Evolutionary conservation across 2,888 invertebrate species (phyloP).

Genomic region (Drosophila imparisetae): DNA sequence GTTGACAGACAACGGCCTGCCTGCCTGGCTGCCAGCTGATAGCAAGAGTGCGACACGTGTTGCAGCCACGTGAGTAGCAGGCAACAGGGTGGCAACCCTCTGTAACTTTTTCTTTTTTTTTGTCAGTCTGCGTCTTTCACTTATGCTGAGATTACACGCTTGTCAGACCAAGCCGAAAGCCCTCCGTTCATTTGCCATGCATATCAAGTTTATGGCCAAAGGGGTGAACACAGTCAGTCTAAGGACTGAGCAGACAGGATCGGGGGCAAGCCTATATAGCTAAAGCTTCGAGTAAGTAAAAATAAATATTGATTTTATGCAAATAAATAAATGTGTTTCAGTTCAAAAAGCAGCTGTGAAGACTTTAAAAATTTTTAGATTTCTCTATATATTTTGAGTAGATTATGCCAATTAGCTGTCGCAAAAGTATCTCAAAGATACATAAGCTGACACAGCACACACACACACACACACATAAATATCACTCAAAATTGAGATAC

Average conservation of each 20-base stretch:
- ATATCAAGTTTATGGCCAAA: constrained; percentile 36
- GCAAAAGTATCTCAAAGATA: constrained; percentile 16
- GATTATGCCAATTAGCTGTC: constrained; percentile 6
- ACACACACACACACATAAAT: not conserved
- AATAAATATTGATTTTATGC: not conserved
- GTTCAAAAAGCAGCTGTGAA: not conserved
- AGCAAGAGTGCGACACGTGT: constrained; percentile 62
- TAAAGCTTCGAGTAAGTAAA: not conserved
- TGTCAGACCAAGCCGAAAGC: constrained; percentile 57
- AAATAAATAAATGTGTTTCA: not conserved
- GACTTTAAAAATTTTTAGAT: not conserved
- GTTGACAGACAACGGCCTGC: constrained; percentile 56
- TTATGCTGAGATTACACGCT: constrained; percentile 73
- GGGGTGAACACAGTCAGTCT: constrained; percentile 12
- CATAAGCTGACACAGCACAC: constrained; percentile 4
- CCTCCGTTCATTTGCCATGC: constrained; percentile 45
- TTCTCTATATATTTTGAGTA: not conserved
- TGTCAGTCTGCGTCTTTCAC: constrained; percentile 36
- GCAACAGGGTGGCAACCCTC: constrained; percentile 5
- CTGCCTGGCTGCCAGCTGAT: constrained; percentile 46
- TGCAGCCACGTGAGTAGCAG: constrained; percentile 49
- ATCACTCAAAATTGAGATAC: not conserved
- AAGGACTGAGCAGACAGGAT: no score
- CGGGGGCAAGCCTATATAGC: not conserved
- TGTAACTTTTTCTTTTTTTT: constrained; percentile 12